phyloP scores from a whole-genome alignment of 1,140 invertebrate species.

The Drosophila sproati region DNA sequence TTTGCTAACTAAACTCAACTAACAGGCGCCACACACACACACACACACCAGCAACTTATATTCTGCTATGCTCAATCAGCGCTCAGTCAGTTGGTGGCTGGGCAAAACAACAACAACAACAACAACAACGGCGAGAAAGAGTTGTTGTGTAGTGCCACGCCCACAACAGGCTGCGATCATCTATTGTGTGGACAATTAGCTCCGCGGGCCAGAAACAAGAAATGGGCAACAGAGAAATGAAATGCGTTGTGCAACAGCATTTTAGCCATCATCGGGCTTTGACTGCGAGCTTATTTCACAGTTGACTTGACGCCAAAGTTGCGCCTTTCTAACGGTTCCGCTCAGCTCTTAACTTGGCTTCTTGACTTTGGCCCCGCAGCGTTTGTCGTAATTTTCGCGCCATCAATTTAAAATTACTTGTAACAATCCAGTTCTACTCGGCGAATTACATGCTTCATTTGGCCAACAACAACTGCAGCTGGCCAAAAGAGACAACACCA shows the following conservation, averaged over 20 bases:
- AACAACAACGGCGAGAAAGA: not conserved
- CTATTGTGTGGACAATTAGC: conserved; percentile 73
- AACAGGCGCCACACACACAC: conserved; percentile 52
- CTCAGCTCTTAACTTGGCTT: conserved; percentile 48
- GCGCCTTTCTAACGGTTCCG: conserved; percentile 65
- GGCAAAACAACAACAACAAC: not conserved
- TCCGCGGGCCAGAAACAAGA: conserved; percentile 42
- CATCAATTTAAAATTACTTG: conserved; percentile 77
- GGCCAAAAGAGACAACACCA: conserved; percentile 22
- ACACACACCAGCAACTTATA: not conserved
- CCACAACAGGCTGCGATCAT: conserved; percentile 50
- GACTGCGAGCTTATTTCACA: conserved; percentile 66
- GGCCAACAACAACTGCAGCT: conserved; percentile 52
- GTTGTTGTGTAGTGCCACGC: conserved; percentile 27
- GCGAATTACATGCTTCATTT: conserved; percentile 78
- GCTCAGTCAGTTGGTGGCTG: conserved; percentile 33
- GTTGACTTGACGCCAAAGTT: conserved; percentile 50
- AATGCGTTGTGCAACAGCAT: conserved; percentile 51
- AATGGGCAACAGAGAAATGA: conserved; percentile 14
- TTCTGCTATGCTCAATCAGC: conserved; percentile 37
- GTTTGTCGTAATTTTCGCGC: conserved; percentile 79
- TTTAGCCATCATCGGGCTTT: conserved; percentile 44
- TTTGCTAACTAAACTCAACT: conserved; percentile 72
- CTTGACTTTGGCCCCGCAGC: conserved; percentile 64
- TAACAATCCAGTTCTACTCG: conserved; percentile 36